These are phyloP conservation scores for Silvanus unidentatus DNA, from an alignment of 2,888 invertebrate genomes.

Conservation along the genomic window DNA sequence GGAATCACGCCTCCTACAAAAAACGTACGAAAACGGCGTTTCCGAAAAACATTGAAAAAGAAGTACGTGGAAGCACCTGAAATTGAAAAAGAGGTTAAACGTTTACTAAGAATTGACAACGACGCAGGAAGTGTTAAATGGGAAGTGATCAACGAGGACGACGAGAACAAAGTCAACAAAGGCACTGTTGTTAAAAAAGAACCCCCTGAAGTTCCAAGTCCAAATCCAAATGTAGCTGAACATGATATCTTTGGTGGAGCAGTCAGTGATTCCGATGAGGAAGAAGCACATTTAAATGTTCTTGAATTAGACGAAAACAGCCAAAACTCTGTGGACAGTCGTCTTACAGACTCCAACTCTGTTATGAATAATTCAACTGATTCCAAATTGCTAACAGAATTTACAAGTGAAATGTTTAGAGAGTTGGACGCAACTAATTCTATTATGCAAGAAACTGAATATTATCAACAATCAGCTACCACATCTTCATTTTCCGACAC, in stretches of 20 bases:
- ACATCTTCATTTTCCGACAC: constrained; percentile 29
- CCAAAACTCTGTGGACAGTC: constrained; percentile 66
- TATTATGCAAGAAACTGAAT: constrained; percentile 41
- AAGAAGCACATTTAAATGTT: constrained; percentile 61
- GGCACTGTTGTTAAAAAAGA: constrained; percentile 44
- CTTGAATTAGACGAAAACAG: constrained; percentile 76
- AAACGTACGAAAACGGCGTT: constrained; percentile 86
- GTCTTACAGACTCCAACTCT: constrained; percentile 64
- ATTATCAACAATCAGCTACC: constrained; percentile 35
- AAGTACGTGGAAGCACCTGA: constrained; percentile 97
- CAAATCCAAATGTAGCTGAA: constrained; percentile 53
- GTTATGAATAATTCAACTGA: constrained; percentile 46
- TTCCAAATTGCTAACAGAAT: constrained; percentile 53
- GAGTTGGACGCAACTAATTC: constrained; percentile 39
- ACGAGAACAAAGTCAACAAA: constrained; percentile 55
- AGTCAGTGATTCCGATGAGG: constrained; percentile 84
- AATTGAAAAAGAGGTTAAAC: constrained; percentile 95
- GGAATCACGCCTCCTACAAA: constrained; percentile 95
- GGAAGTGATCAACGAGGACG: constrained; percentile 86
- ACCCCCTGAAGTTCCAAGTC: constrained; percentile 32
- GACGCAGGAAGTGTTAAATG: constrained; percentile 83
- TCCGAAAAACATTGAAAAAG: constrained; percentile 91
- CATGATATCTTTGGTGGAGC: constrained; percentile 90
- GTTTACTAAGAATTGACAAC: constrained; percentile 83
- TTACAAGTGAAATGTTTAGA: constrained; percentile 57